Percentiles rank a stretch among this genome's conserved stretches.
Evolutionary conservation across 2,113 vertebrate species (phyloP).

Genomic region (Cacatua alba): DNA sequence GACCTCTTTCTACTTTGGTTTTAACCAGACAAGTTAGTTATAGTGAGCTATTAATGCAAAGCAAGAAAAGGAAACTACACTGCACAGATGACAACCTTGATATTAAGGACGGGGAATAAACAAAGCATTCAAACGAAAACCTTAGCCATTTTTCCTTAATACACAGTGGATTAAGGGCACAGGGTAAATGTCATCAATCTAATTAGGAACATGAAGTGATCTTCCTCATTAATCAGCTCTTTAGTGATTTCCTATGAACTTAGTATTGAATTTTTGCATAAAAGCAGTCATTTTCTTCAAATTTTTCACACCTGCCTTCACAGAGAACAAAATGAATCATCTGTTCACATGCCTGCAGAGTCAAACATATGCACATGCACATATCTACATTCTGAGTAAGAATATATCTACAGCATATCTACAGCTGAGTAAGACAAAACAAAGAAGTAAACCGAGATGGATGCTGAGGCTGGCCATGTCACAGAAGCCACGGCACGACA

Average conservation of each 20-base stretch:
- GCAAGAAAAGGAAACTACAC: conserved; percentile 1
- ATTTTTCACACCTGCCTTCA: background rate
- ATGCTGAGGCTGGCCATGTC: no score
- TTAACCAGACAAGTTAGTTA: conserved; percentile 14
- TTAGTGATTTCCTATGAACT: conserved; percentile 36
- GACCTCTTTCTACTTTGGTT: background rate
- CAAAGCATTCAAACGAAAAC: conserved; percentile 5
- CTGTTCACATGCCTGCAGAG: no score
- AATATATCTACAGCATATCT: no score
- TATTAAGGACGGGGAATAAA: conserved; percentile 27
- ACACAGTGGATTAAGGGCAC: conserved; percentile 13
- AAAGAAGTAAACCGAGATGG: no score
- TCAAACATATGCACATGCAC: no score
- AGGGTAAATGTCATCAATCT: conserved; percentile 22
- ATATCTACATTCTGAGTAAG: no score
- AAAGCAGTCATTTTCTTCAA: background rate
- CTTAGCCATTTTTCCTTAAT: background rate
- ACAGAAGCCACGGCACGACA: no score
- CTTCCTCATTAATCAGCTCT: conserved; percentile 38
- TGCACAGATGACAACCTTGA: conserved; percentile 15
- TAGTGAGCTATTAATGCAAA: background rate
- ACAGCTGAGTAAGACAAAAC: no score
- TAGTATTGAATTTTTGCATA: conserved; percentile 23
- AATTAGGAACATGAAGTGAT: conserved; percentile 28
- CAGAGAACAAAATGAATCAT: background rate